Conservation (phyloP, 2,888 invertebrate genomes). For the Itoplectis maculator region DNA sequence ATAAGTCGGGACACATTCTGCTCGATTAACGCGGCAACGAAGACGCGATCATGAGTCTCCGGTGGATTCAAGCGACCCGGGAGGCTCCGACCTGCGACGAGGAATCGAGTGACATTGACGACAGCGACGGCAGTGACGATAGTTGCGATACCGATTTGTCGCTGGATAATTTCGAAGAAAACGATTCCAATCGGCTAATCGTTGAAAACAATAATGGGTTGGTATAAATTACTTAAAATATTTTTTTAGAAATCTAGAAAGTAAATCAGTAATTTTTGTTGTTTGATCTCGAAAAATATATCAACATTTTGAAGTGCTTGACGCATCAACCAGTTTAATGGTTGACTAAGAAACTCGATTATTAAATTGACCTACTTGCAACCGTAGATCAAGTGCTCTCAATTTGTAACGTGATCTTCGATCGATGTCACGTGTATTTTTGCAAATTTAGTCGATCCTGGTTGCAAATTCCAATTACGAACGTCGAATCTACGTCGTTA, state of each 20-base stretch:
- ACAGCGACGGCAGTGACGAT: slow-evolving; percentile 79
- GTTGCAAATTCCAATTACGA: too few relatives aligned
- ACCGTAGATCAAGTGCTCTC: not conserved
- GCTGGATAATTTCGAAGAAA: slow-evolving; percentile 68
- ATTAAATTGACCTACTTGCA: slow-evolving; percentile 6
- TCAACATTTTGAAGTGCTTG: not conserved
- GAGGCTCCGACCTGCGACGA: slow-evolving; percentile 80
- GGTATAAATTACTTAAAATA: slow-evolving; percentile 15
- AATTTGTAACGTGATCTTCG: slow-evolving; percentile 5
- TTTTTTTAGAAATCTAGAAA: too few relatives aligned
- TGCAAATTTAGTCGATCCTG: not conserved
- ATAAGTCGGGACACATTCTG: slow-evolving; percentile 4
- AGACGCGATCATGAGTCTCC: slow-evolving; percentile 77
- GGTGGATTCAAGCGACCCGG: slow-evolving; percentile 80
- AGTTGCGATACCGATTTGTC: slow-evolving; percentile 79
- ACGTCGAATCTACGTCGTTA: not conserved
- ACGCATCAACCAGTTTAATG: not conserved
- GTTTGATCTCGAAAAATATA: not conserved
- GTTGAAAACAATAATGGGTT: slow-evolving; percentile 69
- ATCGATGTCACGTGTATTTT: not conserved
- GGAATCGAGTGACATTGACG: slow-evolving; percentile 81
- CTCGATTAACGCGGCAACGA: not conserved
- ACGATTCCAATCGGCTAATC: slow-evolving; percentile 60
- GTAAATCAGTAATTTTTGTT: not conserved
- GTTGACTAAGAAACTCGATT: not conserved